Conservation (phyloP, 2,113 vertebrate species). For the Spermophilus dauricus region DNA sequence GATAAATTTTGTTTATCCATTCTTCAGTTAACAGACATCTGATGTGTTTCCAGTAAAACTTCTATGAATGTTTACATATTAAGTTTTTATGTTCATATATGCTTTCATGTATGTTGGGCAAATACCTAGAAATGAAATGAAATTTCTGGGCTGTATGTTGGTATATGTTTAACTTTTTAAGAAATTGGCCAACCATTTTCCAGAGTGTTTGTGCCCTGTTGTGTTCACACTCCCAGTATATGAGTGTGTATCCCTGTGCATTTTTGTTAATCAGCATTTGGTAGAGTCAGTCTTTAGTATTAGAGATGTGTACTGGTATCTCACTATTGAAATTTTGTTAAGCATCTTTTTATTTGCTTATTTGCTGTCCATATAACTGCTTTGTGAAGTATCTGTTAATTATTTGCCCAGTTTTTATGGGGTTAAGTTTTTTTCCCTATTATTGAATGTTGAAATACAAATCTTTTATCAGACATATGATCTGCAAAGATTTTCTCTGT, state of each 20-base stretch:
- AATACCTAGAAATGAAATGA: neutral
- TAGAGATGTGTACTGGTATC: neutral
- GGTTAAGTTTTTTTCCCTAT: neutral
- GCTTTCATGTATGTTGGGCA: neutral
- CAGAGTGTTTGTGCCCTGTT: neutral
- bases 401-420: neutral
- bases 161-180: neutral
- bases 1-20: neutral
- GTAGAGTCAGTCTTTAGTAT: too few species aligned
- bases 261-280: neutral
- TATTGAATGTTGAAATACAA: neutral
- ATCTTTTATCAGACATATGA: neutral
- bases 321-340: conserved; percentile 5
- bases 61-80: neutral
- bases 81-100: neutral
- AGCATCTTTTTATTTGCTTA: neutral
- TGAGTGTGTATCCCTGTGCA: neutral
- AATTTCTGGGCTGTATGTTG: neutral
- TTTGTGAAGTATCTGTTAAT: conserved; percentile 11
- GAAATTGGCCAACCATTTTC: neutral
- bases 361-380: neutral
- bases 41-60: neutral
- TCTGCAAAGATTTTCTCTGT: conserved; percentile 11
- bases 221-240: neutral
- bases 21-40: neutral